phyloP scores from a whole-genome alignment of 2,888 invertebrate species.

The Branchellion lobata region DNA sequence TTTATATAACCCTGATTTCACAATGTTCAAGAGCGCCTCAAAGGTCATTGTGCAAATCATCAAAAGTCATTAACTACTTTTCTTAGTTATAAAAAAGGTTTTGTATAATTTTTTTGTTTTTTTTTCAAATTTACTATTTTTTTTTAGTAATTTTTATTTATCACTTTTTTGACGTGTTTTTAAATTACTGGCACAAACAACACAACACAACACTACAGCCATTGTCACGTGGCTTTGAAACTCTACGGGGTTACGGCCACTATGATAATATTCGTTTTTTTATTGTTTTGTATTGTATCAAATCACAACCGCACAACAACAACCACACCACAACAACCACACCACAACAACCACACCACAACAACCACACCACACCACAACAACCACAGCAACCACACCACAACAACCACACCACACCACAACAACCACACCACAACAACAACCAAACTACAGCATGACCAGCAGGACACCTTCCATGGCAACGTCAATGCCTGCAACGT shows the following conservation, averaged over 20 bases:
- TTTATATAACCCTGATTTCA: too few species aligned
- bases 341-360: background rate
- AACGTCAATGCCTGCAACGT: constrained; percentile 80
- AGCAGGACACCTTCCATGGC: constrained; percentile 68
- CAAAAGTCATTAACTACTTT: too few species aligned
- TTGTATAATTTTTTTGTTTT: too few species aligned
- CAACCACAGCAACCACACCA: background rate
- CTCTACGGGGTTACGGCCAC: background rate
- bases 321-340: too few species aligned
- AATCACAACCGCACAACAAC: background rate
- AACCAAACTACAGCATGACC: constrained; percentile 44
- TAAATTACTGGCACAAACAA: too few species aligned
- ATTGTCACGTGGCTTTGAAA: background rate
- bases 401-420: background rate
- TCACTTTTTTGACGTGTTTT: too few species aligned
- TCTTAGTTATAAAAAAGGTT: too few species aligned
- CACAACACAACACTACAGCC: too few species aligned
- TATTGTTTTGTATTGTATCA: background rate
- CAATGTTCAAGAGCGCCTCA: too few species aligned
- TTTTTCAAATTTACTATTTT: too few species aligned
- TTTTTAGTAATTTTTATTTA: too few species aligned
- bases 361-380: constrained; percentile 6
- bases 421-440: constrained; percentile 36
- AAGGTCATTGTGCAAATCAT: too few species aligned
- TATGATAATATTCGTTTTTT: background rate